Evolutionary conservation across 1,140 invertebrate species (phyloP).

Genomic region (Macrosteles quadrilineatus): DNA sequence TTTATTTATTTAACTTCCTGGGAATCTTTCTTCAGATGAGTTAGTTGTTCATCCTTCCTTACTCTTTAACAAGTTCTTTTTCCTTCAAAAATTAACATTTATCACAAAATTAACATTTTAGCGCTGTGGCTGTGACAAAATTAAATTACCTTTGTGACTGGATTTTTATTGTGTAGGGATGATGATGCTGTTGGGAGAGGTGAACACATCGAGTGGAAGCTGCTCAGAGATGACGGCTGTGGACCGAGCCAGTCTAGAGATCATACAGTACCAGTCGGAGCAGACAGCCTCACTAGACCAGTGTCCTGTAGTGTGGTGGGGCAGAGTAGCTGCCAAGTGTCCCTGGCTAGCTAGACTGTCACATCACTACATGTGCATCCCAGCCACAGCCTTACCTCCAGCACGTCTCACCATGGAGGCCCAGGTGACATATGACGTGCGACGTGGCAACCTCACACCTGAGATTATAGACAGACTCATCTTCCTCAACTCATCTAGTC

Average conservation of each 20-base stretch:
- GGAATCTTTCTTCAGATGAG: too few relatives aligned
- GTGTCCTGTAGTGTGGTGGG: constrained; percentile 58
- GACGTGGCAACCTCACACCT: constrained; percentile 50
- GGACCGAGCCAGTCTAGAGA: constrained; percentile 55
- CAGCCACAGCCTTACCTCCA: constrained; percentile 49
- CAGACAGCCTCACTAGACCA: constrained; percentile 52
- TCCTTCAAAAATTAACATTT: too few relatives aligned
- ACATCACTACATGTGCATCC: constrained; percentile 54
- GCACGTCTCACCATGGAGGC: constrained; percentile 50
- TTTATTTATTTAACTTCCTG: too few relatives aligned
- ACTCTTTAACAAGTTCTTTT: too few relatives aligned
- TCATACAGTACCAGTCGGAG: constrained; percentile 56
- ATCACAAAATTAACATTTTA: too few relatives aligned
- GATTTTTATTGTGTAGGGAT: constrained; percentile 51
- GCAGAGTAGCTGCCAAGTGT: constrained; percentile 53
- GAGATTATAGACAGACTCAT: constrained; percentile 52
- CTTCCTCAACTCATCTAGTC: constrained; percentile 53
- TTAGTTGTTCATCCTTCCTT: too few relatives aligned
- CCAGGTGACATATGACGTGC: constrained; percentile 51
- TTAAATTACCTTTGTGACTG: too few relatives aligned
- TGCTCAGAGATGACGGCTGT: constrained; percentile 47
- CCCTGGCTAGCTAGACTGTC: constrained; percentile 53
- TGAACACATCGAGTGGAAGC: constrained; percentile 47
- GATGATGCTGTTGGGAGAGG: constrained; percentile 52
- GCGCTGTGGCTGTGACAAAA: too few relatives aligned